Percentiles rank a stretch among this genome's conserved stretches.
Evolutionary conservation across 2,797 vertebrate genomes (phyloP).

Genomic region (Labroides dimidiatus): DNA sequence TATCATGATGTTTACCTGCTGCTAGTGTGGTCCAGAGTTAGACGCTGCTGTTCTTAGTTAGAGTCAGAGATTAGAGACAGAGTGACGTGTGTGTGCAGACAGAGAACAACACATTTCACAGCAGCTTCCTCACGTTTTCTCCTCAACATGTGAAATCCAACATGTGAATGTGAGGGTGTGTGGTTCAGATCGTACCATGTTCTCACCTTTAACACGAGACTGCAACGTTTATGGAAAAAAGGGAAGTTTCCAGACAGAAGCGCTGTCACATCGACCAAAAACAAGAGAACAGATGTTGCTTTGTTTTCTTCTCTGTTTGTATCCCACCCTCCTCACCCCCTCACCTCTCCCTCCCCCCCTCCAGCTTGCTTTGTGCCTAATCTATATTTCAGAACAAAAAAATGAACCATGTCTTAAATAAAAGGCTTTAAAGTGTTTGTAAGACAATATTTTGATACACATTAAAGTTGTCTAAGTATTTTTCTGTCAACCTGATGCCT

Average conservation of each 20-base stretch:
- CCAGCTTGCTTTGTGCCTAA: slow-evolving; percentile 71
- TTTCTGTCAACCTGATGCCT: slow-evolving; percentile 72
- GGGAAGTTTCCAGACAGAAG: slow-evolving; percentile 64
- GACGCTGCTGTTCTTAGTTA: slow-evolving; percentile 66
- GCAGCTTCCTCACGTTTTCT: slow-evolving; percentile 34
- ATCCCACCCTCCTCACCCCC: slow-evolving; percentile 37
- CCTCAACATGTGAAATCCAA: slow-evolving; percentile 24
- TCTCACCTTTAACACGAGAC: background rate
- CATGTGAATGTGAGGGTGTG: slow-evolving; percentile 28
- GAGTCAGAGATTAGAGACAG: background rate
- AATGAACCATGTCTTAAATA: slow-evolving; percentile 65
- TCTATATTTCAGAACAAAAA: slow-evolving; percentile 73
- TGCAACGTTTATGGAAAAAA: slow-evolving; percentile 54
- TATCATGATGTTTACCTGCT: slow-evolving; percentile 73
- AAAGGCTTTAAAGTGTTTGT: slow-evolving; percentile 79
- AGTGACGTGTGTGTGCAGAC: background rate
- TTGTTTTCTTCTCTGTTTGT: slow-evolving; percentile 67
- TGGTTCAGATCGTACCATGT: background rate
- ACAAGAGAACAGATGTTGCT: slow-evolving; percentile 46
- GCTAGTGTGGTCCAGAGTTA: slow-evolving; percentile 75
- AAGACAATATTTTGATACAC: slow-evolving; percentile 88
- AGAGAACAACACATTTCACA: slow-evolving; percentile 35
- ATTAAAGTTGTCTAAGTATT: slow-evolving; percentile 87
- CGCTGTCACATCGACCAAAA: slow-evolving; percentile 51
- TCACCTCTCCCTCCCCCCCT: slow-evolving; percentile 31